Percentiles rank a stretch among this genome's conserved stretches.
Conservation (phyloP, 1,140 invertebrate species). For the Phenacoccus solenopsis region DNA sequence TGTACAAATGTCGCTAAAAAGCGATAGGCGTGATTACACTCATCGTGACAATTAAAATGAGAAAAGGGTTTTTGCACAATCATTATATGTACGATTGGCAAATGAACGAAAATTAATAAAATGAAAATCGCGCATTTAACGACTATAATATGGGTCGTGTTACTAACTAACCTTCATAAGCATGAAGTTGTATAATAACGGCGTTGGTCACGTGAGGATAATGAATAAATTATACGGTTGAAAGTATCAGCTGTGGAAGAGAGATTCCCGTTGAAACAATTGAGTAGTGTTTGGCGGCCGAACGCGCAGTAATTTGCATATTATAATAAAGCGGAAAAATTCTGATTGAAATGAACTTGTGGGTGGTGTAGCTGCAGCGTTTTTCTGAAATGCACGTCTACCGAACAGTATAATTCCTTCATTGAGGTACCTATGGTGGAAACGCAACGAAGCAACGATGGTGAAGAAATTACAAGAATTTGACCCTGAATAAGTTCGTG, state of each 20-base stretch:
- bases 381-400: no score
- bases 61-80: not conserved
- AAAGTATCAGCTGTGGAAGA: not conserved
- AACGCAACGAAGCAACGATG: no score
- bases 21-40: no score
- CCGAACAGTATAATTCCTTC: no score
- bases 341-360: conserved; percentile 11
- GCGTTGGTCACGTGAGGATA: not conserved
- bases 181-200: not conserved
- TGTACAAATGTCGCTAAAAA: no score
- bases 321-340: conserved; percentile 6
- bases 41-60: no score
- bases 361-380: not conserved
- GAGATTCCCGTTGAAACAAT: conserved; percentile 13
- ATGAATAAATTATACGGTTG: conserved; percentile 14
- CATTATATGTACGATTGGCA: not conserved
- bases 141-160: conserved; percentile 1
- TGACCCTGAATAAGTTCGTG: no score
- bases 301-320: conserved; percentile 8
- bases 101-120: not conserved
- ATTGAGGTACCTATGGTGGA: no score
- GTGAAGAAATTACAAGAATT: no score
- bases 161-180: conserved; percentile 1
- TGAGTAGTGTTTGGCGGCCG: not conserved
- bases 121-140: not conserved